phyloP scores from a whole-genome alignment of 2,113 vertebrate species.

The Natator depressus region DNA sequence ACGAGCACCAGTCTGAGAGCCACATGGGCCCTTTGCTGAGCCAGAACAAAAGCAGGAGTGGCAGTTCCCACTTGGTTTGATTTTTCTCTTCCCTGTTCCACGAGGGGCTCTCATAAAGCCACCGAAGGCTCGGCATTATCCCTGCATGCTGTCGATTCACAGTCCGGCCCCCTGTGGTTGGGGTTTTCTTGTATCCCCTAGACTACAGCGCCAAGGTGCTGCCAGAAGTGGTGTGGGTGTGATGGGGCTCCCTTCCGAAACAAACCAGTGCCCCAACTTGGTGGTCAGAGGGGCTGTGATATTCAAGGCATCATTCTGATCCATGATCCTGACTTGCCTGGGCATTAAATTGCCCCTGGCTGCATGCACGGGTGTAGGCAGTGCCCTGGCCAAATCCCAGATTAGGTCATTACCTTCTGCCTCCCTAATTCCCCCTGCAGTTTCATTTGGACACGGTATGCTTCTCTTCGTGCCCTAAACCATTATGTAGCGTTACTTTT shows the following conservation, averaged over 20 bases:
- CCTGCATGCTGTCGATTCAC: not conserved
- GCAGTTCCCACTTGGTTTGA: not conserved
- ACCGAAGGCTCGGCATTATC: not conserved
- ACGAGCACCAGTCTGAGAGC: not conserved
- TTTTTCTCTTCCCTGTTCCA: not conserved
- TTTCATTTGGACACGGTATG: not conserved
- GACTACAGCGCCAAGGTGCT: not conserved
- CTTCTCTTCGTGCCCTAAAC: too few species aligned
- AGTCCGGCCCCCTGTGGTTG: not conserved
- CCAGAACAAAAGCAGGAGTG: not conserved
- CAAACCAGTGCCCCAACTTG: too few species aligned
- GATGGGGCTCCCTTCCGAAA: too few species aligned
- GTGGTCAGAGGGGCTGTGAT: too few species aligned
- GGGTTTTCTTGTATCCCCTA: not conserved
- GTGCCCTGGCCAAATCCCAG: too few species aligned
- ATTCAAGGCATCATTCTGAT: too few species aligned
- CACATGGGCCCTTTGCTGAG: not conserved
- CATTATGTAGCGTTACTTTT: too few species aligned
- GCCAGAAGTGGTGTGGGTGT: not conserved
- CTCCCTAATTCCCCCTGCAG: not conserved
- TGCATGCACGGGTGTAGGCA: not conserved
- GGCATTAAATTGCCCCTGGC: not conserved
- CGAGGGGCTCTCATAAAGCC: not conserved
- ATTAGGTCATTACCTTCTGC: too few species aligned
- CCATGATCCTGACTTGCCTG: too few species aligned